These are phyloP conservation scores for Larimichthys polyactis DNA, from an alignment of 2,113 vertebrate species.

Conservation along the genomic window DNA sequence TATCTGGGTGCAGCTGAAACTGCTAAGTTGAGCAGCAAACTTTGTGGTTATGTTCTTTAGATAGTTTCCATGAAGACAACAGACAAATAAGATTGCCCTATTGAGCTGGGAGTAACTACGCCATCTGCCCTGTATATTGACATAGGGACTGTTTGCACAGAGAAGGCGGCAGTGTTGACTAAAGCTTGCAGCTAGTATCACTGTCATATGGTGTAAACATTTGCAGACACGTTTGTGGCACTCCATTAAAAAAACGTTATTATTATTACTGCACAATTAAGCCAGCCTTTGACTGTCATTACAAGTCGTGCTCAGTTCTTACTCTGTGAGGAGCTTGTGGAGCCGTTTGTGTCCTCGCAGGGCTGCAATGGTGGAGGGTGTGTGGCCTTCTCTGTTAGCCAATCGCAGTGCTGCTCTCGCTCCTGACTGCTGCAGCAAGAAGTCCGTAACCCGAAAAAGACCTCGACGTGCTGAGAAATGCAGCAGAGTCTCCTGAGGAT, in stretches of 20 bases:
- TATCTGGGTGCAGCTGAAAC: constrained; percentile 35
- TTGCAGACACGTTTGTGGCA: too few species aligned
- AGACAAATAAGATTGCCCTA: constrained; percentile 43
- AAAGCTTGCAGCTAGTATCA: background rate
- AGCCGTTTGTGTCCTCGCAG: constrained; percentile 87
- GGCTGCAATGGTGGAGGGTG: constrained; percentile 87
- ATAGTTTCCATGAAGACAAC: constrained; percentile 50
- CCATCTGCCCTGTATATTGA: constrained; percentile 38
- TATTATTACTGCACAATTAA: background rate
- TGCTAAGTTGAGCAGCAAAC: constrained; percentile 28
- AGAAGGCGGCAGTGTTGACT: constrained; percentile 42
- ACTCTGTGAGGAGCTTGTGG: constrained; percentile 88
- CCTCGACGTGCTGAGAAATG: constrained; percentile 94
- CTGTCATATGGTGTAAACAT: constrained; percentile 6
- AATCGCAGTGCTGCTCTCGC: constrained; percentile 88
- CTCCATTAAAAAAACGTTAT: background rate
- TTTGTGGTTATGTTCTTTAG: constrained; percentile 45
- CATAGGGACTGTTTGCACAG: constrained; percentile 53
- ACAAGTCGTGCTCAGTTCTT: constrained; percentile 58
- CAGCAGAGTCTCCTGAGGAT: constrained; percentile 93
- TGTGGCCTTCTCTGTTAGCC: constrained; percentile 91
- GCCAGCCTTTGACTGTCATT: too few species aligned
- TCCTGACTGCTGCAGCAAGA: constrained; percentile 91
- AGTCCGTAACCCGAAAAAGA: constrained; percentile 86
- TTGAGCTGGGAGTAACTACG: constrained; percentile 3